Percentiles rank a stretch among this genome's conserved stretches.
Evolutionary conservation across 1,140 invertebrate genomes (phyloP).

Genomic region (Bemisia tabaci): DNA sequence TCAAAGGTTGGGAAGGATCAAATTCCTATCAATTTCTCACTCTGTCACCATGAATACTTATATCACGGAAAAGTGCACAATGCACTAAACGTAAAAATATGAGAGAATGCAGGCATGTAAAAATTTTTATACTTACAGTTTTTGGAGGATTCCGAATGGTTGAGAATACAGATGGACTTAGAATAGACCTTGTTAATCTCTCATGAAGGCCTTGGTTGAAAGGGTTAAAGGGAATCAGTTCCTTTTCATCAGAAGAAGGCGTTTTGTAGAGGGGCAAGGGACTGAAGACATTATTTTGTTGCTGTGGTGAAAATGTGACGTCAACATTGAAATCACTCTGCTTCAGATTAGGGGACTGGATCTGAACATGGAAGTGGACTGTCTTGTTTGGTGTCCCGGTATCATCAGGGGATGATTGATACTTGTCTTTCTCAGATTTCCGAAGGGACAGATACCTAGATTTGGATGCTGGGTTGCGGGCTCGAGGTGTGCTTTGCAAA

Average conservation of each 20-base stretch:
- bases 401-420: neutral
- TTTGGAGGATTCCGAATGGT: slow-evolving; percentile 2
- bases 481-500: neutral
- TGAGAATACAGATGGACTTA: slow-evolving; percentile 9
- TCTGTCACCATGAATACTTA: neutral
- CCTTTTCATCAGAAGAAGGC: neutral
- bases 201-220: slow-evolving; percentile 7
- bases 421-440: neutral
- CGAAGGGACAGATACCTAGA: neutral
- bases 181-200: slow-evolving; percentile 2
- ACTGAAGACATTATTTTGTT: neutral
- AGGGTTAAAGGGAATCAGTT: slow-evolving; percentile 5
- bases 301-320: neutral
- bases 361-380: neutral
- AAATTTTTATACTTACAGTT: no score
- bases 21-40: neutral
- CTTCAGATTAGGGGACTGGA: neutral
- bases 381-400: neutral
- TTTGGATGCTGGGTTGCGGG: neutral
- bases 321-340: neutral
- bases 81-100: neutral
- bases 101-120: neutral
- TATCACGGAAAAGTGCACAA: neutral
- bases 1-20: neutral
- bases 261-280: neutral